These are phyloP conservation scores for Phaetusa simplex DNA, from an alignment of 2,113 vertebrate genomes.

Conservation along the genomic window DNA sequence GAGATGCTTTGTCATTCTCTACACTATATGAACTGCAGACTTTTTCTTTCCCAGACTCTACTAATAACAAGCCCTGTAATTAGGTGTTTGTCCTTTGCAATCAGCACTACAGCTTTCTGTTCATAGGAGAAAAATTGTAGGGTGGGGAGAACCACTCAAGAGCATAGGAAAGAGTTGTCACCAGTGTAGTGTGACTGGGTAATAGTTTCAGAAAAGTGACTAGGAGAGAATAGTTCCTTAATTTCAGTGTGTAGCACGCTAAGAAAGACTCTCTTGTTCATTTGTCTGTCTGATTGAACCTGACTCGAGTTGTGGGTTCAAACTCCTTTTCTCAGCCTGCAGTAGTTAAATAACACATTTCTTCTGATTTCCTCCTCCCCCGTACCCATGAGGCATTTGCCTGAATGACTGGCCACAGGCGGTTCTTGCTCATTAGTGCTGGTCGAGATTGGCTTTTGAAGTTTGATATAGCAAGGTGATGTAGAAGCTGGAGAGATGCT, in stretches of 20 bases:
- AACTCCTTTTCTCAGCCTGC: neutral
- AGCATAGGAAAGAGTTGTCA: conserved; percentile 16
- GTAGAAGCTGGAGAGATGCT: neutral
- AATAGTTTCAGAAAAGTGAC: neutral
- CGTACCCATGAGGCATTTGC: neutral
- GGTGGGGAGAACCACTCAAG: neutral
- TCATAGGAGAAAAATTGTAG: neutral
- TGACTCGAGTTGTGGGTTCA: neutral
- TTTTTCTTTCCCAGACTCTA: conserved; percentile 31
- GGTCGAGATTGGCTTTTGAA: neutral
- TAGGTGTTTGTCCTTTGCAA: conserved; percentile 12
- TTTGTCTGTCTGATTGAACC: neutral
- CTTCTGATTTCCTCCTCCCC: neutral
- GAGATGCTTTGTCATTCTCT: conserved; percentile 31
- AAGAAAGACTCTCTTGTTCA: neutral
- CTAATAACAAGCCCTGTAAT: conserved; percentile 48
- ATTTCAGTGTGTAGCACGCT: neutral
- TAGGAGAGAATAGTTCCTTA: neutral
- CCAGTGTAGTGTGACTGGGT: neutral
- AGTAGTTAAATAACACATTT: neutral
- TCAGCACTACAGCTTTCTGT: neutral
- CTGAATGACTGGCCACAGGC: neutral
- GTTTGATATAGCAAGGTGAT: neutral
- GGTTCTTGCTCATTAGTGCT: neutral
- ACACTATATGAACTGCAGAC: neutral